Evolutionary conservation across 2,888 invertebrate genomes (phyloP).

Genomic region (Pandemis cinnamomeana): DNA sequence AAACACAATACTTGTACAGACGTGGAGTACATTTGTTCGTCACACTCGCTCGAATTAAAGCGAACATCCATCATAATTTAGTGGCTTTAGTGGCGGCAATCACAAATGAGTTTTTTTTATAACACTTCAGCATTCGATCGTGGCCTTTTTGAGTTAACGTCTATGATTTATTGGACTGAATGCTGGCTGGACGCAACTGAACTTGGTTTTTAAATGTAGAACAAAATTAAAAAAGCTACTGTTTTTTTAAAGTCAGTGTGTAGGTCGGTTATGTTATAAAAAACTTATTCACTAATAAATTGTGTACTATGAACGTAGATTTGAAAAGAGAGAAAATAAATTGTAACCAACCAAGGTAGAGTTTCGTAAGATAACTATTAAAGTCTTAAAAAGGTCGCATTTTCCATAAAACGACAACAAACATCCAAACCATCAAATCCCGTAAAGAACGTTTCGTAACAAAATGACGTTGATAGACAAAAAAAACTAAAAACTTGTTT

Average conservation of each 20-base stretch:
- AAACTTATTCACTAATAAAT: too few species aligned
- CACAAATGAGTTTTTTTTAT: slow-evolving; percentile 66
- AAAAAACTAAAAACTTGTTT: slow-evolving; percentile 46
- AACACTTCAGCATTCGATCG: slow-evolving; percentile 54
- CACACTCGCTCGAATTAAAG: slow-evolving; percentile 24
- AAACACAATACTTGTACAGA: slow-evolving; percentile 35
- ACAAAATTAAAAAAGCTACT: not conserved
- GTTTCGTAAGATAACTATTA: not conserved
- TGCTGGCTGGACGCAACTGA: slow-evolving; percentile 35
- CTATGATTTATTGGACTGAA: slow-evolving; percentile 47
- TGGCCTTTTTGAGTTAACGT: slow-evolving; percentile 50
- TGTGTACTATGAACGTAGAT: too few species aligned
- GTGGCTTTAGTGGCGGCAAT: slow-evolving; percentile 51
- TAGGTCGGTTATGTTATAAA: too few species aligned
- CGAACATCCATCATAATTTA: slow-evolving; percentile 69
- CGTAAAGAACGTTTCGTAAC: slow-evolving; percentile 27
- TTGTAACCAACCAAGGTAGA: not conserved
- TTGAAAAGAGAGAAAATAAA: too few species aligned
- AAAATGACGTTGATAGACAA: slow-evolving; percentile 18
- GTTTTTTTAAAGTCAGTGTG: too few species aligned
- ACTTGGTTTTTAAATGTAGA: slow-evolving; percentile 41
- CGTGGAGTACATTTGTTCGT: slow-evolving; percentile 37
- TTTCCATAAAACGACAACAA: not conserved
- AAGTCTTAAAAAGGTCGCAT: not conserved
- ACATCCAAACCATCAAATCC: not conserved